Percentiles rank a stretch among this genome's conserved stretches.
These are phyloP conservation scores for Hirtodrosophila duncani DNA, from an alignment of 2,888 invertebrate species.

Conservation along the genomic window DNA sequence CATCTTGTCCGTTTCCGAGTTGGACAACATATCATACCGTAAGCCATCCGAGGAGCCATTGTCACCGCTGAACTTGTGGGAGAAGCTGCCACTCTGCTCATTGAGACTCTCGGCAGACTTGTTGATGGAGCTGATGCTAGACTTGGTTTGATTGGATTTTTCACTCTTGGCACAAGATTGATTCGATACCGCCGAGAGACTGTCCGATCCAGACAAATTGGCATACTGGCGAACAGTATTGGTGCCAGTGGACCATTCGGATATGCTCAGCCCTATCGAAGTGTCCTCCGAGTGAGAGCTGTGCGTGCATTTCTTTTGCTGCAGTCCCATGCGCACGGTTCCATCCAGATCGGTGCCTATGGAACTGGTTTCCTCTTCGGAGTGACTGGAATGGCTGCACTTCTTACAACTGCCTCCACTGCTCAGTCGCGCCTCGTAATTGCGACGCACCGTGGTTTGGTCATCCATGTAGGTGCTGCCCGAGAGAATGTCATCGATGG, in stretches of 20 bases:
- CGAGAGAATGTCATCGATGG: conserved; percentile 82
- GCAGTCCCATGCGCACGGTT: conserved; percentile 88
- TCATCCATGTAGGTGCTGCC: conserved; percentile 81
- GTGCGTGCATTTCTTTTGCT: conserved; percentile 89
- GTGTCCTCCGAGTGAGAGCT: conserved; percentile 92
- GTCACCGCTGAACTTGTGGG: conserved; percentile 77
- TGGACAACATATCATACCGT: conserved; percentile 82
- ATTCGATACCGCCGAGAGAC: conserved; percentile 80
- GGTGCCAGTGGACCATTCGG: conserved; percentile 93
- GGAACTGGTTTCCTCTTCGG: conserved; percentile 87
- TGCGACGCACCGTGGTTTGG: conserved; percentile 79
- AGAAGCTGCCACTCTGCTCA: conserved; percentile 77
- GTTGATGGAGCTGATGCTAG: conserved; percentile 81
- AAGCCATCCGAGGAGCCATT: conserved; percentile 77
- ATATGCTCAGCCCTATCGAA: conserved; percentile 90
- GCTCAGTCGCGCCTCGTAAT: conserved; percentile 79
- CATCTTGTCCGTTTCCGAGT: conserved; percentile 81
- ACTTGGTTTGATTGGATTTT: conserved; percentile 81
- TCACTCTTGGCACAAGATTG: conserved; percentile 82
- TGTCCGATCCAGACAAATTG: conserved; percentile 85
- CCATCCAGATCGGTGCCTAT: conserved; percentile 89
- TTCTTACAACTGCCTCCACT: conserved; percentile 81
- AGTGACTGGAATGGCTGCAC: conserved; percentile 85
- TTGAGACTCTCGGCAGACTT: conserved; percentile 80
- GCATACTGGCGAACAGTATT: conserved; percentile 90